Evolutionary conservation across 2,888 invertebrate species (phyloP), one percentile per base, ranked within the genome.

Genomic region (Mesorhabditis belari): DNA sequence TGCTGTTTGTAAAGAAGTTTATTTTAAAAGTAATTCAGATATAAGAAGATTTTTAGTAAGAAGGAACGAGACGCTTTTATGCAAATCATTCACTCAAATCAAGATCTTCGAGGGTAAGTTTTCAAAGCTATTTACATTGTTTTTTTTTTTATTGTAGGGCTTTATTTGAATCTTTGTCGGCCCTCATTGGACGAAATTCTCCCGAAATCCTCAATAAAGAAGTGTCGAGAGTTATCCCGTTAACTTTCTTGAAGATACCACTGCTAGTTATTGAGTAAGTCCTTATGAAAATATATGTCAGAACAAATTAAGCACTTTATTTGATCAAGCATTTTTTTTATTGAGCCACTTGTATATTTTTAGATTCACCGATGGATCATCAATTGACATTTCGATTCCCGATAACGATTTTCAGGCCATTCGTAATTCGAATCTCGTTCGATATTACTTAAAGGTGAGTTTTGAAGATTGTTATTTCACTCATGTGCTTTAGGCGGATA

Each of bases 341-440:
- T 57, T 61, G 60, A 67, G 74, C 6, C 76, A 75, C 4, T 49
- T 76, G 26, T 24, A 75, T 12, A 64, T 68, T 25, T 56, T 69
- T 6, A 35, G 55, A 24, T 67, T 74, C 26, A 53, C 55, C 6
- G 66, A 70, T 21, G 71, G 71, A 0, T 25, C 67, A 21, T 61
- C 59, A 19, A 60, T 76, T 4, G 77, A 77, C 59, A 64, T 77
- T 28, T 70, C 72, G 56, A 69, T 77, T 52, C 69, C 71, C 4
- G 64, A 65, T 23, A 55, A 61, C 21, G 64, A 61, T 50, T 66
- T 62, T 59, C 71, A 71, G 19, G 62, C 71, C 21, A 51, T 73
- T 3, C 21, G 73, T 35, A 77, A 77, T 44, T 74, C 76, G 4
- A 67, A 74, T 58, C 53, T 77, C 21, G 62, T 75, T 35, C 56